Conservation (phyloP, 2,113 vertebrate genomes). For the Siniperca chuatsi region DNA sequence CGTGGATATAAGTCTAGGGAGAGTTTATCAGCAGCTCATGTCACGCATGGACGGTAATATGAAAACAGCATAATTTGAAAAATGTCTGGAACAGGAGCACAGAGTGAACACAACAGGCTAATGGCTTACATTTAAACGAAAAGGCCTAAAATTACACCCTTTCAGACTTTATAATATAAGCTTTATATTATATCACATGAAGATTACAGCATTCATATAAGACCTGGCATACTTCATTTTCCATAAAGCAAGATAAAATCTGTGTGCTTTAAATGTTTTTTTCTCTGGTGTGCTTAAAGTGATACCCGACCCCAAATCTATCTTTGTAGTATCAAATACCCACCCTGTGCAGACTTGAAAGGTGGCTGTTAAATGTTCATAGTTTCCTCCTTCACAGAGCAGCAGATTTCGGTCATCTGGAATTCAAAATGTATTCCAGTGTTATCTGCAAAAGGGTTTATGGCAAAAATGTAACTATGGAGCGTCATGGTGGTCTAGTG, state of each 20-base stretch:
- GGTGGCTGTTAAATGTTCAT: neutral
- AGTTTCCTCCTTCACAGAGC: neutral
- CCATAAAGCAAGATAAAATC: neutral
- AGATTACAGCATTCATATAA: neutral
- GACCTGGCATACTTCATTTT: neutral
- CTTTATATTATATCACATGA: conserved; percentile 6
- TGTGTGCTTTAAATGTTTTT: neutral
- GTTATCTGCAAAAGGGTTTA: neutral
- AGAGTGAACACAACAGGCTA: conserved; percentile 43
- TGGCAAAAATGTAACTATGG: neutral
- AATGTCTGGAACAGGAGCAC: conserved; percentile 46
- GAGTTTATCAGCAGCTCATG: conserved; percentile 69
- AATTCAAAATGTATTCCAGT: neutral
- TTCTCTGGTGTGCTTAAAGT: neutral
- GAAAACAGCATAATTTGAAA: conserved; percentile 67
- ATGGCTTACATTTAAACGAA: conserved; percentile 36
- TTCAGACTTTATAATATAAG: conserved; percentile 9
- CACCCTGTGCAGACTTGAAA: neutral
- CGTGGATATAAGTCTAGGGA: conserved; percentile 51
- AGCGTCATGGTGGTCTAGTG: neutral
- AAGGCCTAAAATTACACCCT: conserved; percentile 15
- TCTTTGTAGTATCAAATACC: neutral
- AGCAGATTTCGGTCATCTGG: neutral
- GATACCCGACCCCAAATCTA: neutral
- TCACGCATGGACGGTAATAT: conserved; percentile 61